Conservation (phyloP, 2,113 vertebrate species). For the Saguinus midas region DNA sequence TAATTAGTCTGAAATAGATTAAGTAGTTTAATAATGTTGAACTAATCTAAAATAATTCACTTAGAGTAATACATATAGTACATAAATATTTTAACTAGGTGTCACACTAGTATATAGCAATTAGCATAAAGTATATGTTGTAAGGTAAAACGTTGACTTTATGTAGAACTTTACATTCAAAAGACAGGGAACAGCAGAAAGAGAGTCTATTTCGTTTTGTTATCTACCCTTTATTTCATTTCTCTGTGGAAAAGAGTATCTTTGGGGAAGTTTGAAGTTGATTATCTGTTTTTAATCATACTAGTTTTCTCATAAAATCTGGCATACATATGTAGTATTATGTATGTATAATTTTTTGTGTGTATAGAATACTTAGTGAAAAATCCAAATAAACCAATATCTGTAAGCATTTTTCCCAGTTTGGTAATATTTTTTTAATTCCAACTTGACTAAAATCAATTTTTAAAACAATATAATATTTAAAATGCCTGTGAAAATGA, state of each 20-base stretch:
- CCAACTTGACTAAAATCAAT: background rate
- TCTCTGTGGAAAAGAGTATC: conserved; percentile 13
- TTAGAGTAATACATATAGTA: background rate
- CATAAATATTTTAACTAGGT: conserved; percentile 47
- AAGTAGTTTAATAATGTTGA: conserved; percentile 64
- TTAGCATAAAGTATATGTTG: conserved; percentile 11
- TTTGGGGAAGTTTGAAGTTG: background rate
- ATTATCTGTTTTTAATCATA: background rate
- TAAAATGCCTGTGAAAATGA: background rate
- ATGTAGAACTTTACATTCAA: background rate
- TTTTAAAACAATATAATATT: background rate
- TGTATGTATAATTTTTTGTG: background rate
- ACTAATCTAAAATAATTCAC: conserved; percentile 33
- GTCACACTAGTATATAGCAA: conserved; percentile 1
- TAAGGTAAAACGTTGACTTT: conserved; percentile 38
- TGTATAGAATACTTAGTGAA: background rate
- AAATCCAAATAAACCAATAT: background rate
- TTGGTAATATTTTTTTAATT: background rate
- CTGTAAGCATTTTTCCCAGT: background rate
- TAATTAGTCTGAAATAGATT: conserved; percentile 45
- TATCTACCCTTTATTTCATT: conserved; percentile 39
- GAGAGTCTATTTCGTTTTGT: conserved; percentile 1
- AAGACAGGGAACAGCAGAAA: conserved; percentile 20
- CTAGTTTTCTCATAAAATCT: background rate
- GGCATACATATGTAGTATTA: background rate